Percentiles rank a stretch among this genome's conserved stretches.
Conservation (phyloP, 2,113 vertebrate genomes). For the Pyxicephalus adspersus region DNA sequence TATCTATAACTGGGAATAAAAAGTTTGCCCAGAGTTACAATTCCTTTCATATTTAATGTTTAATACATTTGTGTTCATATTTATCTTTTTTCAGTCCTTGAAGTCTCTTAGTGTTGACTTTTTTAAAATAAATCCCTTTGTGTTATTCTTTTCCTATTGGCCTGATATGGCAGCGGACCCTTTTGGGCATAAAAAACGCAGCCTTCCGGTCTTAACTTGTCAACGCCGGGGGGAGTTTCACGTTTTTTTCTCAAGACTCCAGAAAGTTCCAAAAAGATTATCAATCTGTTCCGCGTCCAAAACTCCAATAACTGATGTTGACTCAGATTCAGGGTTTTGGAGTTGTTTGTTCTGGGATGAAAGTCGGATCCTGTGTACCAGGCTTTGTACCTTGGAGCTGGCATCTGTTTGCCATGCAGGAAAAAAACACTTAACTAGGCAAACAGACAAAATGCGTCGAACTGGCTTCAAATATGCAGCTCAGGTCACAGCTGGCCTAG, state of each 20-base stretch:
- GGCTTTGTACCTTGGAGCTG: conserved; percentile 43
- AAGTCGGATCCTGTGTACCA: conserved; percentile 18
- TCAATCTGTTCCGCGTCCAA: conserved; percentile 46
- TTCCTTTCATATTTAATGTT: no score
- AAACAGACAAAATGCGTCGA: conserved; percentile 39
- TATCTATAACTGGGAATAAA: no score
- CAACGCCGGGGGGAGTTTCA: no score
- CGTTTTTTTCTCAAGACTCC: conserved; percentile 2
- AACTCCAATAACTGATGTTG: conserved; percentile 42
- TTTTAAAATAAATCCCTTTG: no score
- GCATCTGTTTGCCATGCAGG: conserved; percentile 39
- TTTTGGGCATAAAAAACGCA: neutral
- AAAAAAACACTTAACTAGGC: conserved; percentile 42
- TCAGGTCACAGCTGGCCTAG: conserved; percentile 29
- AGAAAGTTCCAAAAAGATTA: conserved; percentile 17
- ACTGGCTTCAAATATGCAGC: conserved; percentile 41
- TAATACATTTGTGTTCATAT: no score
- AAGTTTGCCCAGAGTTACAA: no score
- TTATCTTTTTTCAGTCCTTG: no score
- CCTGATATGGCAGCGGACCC: no score
- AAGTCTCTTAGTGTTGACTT: no score
- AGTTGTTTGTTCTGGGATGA: conserved; percentile 49
- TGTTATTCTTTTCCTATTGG: no score
- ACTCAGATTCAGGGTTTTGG: conserved; percentile 24
- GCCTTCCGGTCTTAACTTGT: no score